Evolutionary conservation across 2,797 vertebrate genomes (phyloP).

Genomic region (Nyctalus aviator): DNA sequence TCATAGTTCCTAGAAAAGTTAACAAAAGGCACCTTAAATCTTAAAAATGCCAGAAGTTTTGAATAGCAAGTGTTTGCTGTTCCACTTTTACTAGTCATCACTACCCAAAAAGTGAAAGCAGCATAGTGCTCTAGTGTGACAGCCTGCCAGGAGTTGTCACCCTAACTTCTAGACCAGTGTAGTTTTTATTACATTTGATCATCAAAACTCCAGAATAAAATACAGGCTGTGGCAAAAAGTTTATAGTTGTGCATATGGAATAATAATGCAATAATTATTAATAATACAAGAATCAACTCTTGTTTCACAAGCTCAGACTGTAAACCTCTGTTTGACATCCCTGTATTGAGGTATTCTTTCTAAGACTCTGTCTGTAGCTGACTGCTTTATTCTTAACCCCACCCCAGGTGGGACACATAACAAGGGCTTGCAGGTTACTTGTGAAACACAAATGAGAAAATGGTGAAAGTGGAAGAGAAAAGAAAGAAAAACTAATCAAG

Average conservation of each 20-base stretch:
- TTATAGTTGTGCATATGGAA: background rate
- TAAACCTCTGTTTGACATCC: background rate
- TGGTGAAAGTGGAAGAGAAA: background rate
- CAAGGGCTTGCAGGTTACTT: background rate
- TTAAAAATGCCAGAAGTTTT: background rate
- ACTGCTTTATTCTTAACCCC: background rate
- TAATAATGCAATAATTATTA: background rate
- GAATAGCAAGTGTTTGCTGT: background rate
- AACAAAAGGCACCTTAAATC: background rate
- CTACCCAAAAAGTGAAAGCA: background rate
- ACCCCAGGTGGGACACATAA: background rate
- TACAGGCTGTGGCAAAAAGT: background rate
- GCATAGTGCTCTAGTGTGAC: background rate
- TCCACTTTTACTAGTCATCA: background rate
- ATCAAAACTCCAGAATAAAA: background rate
- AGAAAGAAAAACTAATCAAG: background rate
- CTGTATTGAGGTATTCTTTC: background rate
- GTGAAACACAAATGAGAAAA: background rate
- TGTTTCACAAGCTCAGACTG: background rate
- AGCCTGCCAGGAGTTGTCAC: background rate
- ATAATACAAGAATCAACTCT: background rate
- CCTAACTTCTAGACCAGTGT: background rate
- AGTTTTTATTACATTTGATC: background rate
- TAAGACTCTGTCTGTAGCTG: background rate
- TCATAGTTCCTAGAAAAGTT: background rate